Evolutionary conservation across 2,797 vertebrate species (phyloP).

Genomic region (Alectoris magna): DNA sequence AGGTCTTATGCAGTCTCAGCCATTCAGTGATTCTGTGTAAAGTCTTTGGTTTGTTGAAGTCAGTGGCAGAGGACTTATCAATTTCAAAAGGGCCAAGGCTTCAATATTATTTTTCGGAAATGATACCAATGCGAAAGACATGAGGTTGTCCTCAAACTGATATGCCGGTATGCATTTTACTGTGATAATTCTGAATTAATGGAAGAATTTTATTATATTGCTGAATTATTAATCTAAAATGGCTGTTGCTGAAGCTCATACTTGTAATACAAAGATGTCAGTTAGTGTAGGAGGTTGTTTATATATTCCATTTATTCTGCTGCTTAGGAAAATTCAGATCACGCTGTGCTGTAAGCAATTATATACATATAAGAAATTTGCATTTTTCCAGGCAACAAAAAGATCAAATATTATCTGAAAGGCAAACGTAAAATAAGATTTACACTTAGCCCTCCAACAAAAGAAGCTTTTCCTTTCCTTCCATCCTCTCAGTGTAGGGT

Average conservation of each 20-base stretch:
- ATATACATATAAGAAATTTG: neutral
- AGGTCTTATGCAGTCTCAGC: neutral
- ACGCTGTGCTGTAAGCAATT: neutral
- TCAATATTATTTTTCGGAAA: neutral
- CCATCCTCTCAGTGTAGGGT: neutral
- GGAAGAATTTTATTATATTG: neutral
- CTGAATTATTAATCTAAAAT: neutral
- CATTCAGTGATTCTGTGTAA: neutral
- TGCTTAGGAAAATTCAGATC: neutral
- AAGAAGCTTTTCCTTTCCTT: neutral
- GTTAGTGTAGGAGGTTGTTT: neutral
- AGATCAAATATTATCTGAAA: neutral
- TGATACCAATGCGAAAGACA: neutral
- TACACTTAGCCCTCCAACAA: accelerated
- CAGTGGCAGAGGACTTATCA: neutral
- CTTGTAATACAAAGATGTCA: neutral
- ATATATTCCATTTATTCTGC: neutral
- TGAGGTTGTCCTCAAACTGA: neutral
- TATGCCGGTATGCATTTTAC: neutral
- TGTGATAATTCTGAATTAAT: neutral
- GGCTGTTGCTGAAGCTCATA: neutral
- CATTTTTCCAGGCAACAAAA: neutral
- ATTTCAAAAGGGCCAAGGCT: neutral
- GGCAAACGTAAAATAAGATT: neutral
- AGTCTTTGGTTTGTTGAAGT: neutral